Conservation (phyloP, 2,113 vertebrate species). For the Nothobranchius kuhntae region DNA sequence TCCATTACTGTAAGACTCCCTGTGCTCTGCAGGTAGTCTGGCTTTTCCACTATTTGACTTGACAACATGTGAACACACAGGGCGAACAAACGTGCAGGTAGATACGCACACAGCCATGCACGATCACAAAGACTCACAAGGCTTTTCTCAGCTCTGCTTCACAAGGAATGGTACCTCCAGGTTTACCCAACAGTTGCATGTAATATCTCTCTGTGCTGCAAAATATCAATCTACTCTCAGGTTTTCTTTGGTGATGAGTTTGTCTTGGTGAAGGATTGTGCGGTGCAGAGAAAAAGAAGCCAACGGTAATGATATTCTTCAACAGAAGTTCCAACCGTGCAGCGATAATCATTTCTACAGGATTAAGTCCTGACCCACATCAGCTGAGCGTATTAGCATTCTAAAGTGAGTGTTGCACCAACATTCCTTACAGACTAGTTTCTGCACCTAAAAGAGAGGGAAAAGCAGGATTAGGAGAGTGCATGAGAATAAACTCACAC, state of each 20-base stretch:
- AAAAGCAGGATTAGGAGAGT: slow-evolving; percentile 24
- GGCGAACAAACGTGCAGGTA: not conserved
- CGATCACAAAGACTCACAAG: slow-evolving; percentile 12
- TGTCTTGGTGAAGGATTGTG: slow-evolving; percentile 42
- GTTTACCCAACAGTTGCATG: too few species aligned
- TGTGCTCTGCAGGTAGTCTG: slow-evolving; percentile 42
- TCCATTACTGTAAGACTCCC: slow-evolving; percentile 47
- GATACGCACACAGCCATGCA: not conserved
- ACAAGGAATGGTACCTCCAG: too few species aligned
- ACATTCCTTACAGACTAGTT: slow-evolving; percentile 63
- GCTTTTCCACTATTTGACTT: slow-evolving; percentile 41
- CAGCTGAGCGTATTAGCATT: slow-evolving; percentile 73
- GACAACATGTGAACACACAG: slow-evolving; percentile 14
- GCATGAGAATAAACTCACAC: not conserved
- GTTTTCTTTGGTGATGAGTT: slow-evolving; percentile 22
- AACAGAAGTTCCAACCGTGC: slow-evolving; percentile 71
- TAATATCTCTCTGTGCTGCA: too few species aligned
- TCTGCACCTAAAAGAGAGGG: slow-evolving; percentile 46
- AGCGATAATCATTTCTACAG: slow-evolving; percentile 78
- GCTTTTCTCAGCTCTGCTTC: too few species aligned
- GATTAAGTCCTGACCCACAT: slow-evolving; percentile 79
- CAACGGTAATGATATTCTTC: slow-evolving; percentile 72
- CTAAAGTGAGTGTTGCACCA: slow-evolving; percentile 62
- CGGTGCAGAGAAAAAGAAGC: slow-evolving; percentile 60
- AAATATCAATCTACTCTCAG: too few species aligned